Percentiles rank a stretch among this genome's conserved stretches.
These are phyloP conservation scores for Hetaerina titia DNA, from an alignment of 2,888 invertebrate species.

Conservation along the genomic window DNA sequence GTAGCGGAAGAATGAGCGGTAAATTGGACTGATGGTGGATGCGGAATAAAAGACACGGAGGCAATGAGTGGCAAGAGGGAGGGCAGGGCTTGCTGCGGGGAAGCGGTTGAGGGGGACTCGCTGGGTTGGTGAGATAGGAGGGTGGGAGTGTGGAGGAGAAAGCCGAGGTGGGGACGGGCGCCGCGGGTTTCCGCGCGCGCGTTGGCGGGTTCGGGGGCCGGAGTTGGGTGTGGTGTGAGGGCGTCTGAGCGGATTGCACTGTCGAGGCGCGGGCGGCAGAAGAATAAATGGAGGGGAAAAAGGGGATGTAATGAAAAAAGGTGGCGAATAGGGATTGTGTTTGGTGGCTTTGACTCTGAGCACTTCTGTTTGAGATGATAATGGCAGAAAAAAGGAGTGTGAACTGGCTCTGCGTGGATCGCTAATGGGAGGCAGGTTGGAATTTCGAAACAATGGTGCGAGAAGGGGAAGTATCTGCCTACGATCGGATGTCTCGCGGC, in stretches of 20 bases:
- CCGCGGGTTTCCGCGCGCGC: neutral
- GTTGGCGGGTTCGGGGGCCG: neutral
- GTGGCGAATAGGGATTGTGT: constrained; percentile 44
- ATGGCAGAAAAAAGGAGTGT: constrained; percentile 29
- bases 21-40: constrained; percentile 21
- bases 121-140: neutral
- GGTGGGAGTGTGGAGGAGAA: neutral
- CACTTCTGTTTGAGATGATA: constrained; percentile 61
- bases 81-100: neutral
- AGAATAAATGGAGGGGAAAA: too few species aligned
- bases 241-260: neutral
- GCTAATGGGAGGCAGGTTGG: constrained; percentile 45
- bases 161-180: neutral
- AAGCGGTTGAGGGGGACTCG: neutral
- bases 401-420: constrained; percentile 11
- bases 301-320: neutral
- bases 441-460: constrained; percentile 54
- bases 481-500: constrained; percentile 40
- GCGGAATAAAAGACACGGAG: neutral
- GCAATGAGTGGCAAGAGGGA: neutral
- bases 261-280: neutral
- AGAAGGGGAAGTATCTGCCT: neutral
- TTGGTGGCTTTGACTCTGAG: constrained; percentile 54
- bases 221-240: neutral
- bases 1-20: neutral